Evolutionary conservation across 2,797 vertebrate genomes (phyloP).

Genomic region (Rhinoraja longicauda): DNA sequence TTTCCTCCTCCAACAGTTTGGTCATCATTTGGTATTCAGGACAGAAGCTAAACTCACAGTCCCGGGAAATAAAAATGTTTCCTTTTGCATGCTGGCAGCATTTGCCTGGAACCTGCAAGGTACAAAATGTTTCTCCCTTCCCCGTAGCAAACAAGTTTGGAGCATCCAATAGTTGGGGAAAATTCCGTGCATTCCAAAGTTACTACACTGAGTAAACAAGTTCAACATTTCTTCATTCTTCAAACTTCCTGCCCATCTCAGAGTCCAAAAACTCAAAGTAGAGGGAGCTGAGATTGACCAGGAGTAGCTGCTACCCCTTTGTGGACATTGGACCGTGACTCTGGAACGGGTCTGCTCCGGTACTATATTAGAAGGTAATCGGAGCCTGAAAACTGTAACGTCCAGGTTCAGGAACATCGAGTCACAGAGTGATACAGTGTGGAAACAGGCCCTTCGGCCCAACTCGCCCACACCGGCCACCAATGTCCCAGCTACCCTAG

Average conservation of each 20-base stretch:
- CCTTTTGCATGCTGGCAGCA: background rate
- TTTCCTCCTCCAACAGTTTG: background rate
- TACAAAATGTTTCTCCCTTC: background rate
- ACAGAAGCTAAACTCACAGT: background rate
- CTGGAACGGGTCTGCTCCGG: too few relatives aligned
- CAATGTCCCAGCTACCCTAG: too few relatives aligned
- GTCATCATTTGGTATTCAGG: background rate
- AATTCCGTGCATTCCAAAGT: background rate
- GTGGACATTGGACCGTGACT: too few relatives aligned
- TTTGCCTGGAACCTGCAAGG: background rate
- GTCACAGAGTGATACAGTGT: too few relatives aligned
- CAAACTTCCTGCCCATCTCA: background rate
- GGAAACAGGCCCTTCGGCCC: too few relatives aligned
- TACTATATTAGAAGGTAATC: too few relatives aligned
- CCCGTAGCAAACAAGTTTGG: background rate
- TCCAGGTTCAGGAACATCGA: too few relatives aligned
- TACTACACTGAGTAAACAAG: background rate
- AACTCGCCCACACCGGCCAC: too few relatives aligned
- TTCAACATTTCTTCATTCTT: background rate
- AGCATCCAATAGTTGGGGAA: background rate
- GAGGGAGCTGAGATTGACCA: too few relatives aligned
- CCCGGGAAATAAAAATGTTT: background rate
- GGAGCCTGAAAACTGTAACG: too few relatives aligned
- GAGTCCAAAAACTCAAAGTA: background rate
- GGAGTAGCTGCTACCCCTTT: too few relatives aligned